Evolutionary conservation across 92 coral and sea anemone species (phyloP).

Genomic region (Zoanthus solanderi): DNA sequence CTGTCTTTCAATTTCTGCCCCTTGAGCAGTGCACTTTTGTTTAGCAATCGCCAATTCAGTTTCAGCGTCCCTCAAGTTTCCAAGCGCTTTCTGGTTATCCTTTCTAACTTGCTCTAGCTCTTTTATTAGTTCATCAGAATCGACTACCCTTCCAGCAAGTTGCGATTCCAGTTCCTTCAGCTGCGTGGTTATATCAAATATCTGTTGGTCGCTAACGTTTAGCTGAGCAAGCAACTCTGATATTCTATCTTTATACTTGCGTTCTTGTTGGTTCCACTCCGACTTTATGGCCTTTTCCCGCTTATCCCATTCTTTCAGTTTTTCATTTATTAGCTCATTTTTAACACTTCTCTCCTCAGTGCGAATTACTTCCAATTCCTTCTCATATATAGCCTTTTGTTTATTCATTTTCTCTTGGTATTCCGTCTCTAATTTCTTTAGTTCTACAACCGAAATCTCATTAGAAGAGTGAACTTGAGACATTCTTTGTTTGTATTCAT

Average conservation of each 20-base stretch:
- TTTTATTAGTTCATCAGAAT: slow-evolving; percentile 59
- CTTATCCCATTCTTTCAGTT: slow-evolving; percentile 72
- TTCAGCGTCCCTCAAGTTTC: slow-evolving; percentile 75
- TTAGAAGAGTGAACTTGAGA: slow-evolving; percentile 70
- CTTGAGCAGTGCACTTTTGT: slow-evolving; percentile 83
- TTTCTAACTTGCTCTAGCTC: slow-evolving; percentile 74
- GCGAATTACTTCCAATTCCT: slow-evolving; percentile 83
- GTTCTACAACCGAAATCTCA: slow-evolving; percentile 76
- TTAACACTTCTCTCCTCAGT: slow-evolving; percentile 68
- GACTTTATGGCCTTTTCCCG: slow-evolving; percentile 72
- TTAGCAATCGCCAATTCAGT: slow-evolving; percentile 76
- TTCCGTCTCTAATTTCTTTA: slow-evolving; percentile 81
- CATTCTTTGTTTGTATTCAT: slow-evolving; percentile 73
- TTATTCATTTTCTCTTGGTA: slow-evolving; percentile 86
- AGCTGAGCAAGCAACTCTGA: slow-evolving; percentile 85
- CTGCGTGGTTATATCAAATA: slow-evolving; percentile 69
- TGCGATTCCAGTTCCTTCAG: slow-evolving; percentile 71
- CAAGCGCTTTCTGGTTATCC: slow-evolving; percentile 71
- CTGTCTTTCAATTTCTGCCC: slow-evolving; percentile 80
- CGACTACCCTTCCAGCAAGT: slow-evolving; percentile 60
- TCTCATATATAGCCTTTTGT: slow-evolving; percentile 89
- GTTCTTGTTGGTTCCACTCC: slow-evolving; percentile 89
- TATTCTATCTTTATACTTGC: slow-evolving; percentile 93
- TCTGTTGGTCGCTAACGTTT: slow-evolving; percentile 73
- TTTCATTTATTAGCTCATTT: slow-evolving; percentile 46